phyloP scores from a whole-genome alignment of 2,888 invertebrate genomes.

The Oscheius myriophilus region DNA sequence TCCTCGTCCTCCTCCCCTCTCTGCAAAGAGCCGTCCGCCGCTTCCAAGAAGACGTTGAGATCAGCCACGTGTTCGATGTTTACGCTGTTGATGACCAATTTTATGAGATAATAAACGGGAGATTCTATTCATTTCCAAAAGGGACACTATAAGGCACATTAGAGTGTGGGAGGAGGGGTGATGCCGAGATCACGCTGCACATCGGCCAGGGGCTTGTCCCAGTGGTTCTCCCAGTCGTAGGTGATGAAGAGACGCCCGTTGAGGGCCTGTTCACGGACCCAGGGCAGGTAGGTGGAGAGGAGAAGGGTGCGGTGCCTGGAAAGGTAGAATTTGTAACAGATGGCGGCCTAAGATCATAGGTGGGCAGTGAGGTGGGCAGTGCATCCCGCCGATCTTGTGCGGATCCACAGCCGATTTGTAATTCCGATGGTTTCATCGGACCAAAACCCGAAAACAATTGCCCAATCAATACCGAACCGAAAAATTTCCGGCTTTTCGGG shows the following conservation, averaged over 20 bases:
- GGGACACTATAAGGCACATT: neutral
- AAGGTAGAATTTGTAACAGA: no score
- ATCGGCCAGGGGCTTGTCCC: constrained; percentile 50
- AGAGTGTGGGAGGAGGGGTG: constrained; percentile 1
- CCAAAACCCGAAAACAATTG: no score
- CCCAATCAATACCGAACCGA: no score
- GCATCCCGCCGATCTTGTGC: no score
- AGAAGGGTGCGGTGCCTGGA: constrained; percentile 60
- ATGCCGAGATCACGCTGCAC: constrained; percentile 51
- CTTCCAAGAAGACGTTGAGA: constrained; percentile 55
- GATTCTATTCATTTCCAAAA: constrained; percentile 26
- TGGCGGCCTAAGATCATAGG: no score
- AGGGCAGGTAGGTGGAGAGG: constrained; percentile 57
- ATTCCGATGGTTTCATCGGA: no score
- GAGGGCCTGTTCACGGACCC: constrained; percentile 61
- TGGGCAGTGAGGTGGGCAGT: no score
- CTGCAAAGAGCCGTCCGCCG: constrained; percentile 49
- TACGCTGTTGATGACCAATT: constrained; percentile 48
- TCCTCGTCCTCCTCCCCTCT: constrained; percentile 44
- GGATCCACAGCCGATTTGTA: no score
- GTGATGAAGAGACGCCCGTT: constrained; percentile 59
- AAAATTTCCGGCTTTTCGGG: no score
- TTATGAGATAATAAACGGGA: constrained; percentile 49
- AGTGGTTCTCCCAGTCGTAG: constrained; percentile 66
- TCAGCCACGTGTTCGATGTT: constrained; percentile 50